A percentile compares a stretch with the other conserved stretches of the same genome.
These are phyloP conservation scores for Ochropacha duplaris DNA, from an alignment of 2,888 invertebrate genomes.

Conservation along the genomic window DNA sequence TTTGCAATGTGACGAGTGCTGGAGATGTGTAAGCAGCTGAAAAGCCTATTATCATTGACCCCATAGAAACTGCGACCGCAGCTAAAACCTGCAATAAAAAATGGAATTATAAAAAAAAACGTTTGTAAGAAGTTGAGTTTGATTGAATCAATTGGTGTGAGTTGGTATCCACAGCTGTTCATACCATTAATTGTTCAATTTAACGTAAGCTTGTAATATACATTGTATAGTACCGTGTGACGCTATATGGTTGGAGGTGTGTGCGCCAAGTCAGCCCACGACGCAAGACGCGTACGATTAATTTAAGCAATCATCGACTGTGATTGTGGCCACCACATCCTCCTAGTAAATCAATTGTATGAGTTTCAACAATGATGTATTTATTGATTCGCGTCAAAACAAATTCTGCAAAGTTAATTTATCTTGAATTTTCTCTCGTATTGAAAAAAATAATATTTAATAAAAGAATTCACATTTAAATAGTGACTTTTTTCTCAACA, in stretches of 20 bases:
- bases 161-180: background rate
- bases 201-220: slow-evolving; percentile 12
- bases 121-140: background rate
- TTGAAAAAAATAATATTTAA: no score
- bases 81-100: slow-evolving; percentile 87
- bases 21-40: slow-evolving; percentile 95
- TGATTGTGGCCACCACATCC: slow-evolving; percentile 60
- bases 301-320: slow-evolving; percentile 72
- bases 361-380: slow-evolving; percentile 22
- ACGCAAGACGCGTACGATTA: slow-evolving; percentile 53
- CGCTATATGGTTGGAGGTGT: slow-evolving; percentile 58
- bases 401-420: background rate
- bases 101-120: background rate
- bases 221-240: slow-evolving; percentile 10
- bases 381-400: slow-evolving; percentile 4
- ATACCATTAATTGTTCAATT: slow-evolving; percentile 14
- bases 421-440: background rate
- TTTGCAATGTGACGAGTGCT: slow-evolving; percentile 89
- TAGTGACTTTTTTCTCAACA: no score
- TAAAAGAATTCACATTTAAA: no score
- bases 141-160: background rate
- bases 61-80: slow-evolving; percentile 92
- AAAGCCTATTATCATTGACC: slow-evolving; percentile 94
- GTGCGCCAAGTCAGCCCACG: slow-evolving; percentile 34
- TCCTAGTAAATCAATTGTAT: slow-evolving; percentile 36